Evolutionary conservation across 2,797 vertebrate genomes (phyloP).

Genomic region (Simalia tracyae): DNA sequence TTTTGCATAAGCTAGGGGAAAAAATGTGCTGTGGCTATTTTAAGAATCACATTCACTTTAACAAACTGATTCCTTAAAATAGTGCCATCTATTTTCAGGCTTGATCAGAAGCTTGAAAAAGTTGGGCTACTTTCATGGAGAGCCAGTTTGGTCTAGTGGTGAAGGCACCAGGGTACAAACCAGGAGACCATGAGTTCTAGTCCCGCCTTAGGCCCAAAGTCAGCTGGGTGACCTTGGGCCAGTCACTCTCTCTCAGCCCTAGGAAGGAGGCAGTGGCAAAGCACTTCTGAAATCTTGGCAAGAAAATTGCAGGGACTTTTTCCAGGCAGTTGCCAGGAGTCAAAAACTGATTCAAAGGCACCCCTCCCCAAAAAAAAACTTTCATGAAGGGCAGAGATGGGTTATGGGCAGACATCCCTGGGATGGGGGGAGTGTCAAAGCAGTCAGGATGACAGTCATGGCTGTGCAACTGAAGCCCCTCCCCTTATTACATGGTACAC

Average conservation of each 20-base stretch:
- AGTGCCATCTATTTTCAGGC: background rate
- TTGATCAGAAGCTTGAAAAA: background rate
- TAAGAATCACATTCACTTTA: background rate
- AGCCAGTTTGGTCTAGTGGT: background rate
- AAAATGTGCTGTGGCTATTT: background rate
- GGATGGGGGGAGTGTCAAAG: background rate
- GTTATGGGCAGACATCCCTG: background rate
- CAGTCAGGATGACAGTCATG: background rate
- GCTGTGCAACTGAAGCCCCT: background rate
- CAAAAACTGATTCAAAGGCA: background rate
- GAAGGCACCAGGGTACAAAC: background rate
- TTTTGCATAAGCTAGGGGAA: background rate
- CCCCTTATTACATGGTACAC: background rate
- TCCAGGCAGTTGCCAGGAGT: background rate
- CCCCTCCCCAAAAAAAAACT: background rate
- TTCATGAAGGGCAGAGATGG: background rate
- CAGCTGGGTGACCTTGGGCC: background rate
- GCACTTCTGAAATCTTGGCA: background rate
- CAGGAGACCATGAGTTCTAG: background rate
- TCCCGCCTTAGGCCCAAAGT: background rate
- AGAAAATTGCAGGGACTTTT: background rate
- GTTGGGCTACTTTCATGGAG: background rate
- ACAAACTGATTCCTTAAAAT: background rate
- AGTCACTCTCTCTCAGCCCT: background rate
- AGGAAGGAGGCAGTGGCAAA: background rate